Conservation (phyloP, 2,113 vertebrate genomes). For the Salvelinus sp. region DNA sequence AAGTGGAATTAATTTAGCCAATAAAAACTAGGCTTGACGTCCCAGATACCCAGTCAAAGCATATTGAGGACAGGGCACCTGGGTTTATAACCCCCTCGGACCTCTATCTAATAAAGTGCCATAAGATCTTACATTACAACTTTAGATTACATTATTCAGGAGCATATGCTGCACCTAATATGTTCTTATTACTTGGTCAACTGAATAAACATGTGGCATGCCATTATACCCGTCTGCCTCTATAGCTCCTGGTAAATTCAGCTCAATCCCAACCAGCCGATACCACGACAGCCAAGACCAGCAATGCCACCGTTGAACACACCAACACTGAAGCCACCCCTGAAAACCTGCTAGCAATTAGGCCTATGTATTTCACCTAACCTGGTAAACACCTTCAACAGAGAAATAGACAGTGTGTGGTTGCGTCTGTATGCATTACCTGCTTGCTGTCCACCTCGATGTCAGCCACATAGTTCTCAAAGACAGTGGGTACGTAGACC, state of each 20-base stretch:
- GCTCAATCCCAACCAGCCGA: not conserved
- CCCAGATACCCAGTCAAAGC: constrained; percentile 44
- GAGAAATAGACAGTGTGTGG: not conserved
- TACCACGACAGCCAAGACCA: not conserved
- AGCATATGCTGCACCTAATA: no score
- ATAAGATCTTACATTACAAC: no score
- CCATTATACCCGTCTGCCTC: no score
- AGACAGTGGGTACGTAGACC: constrained; percentile 97
- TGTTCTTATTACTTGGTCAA: no score
- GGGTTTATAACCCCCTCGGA: constrained; percentile 22
- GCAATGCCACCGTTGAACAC: not conserved
- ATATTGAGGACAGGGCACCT: constrained; percentile 30
- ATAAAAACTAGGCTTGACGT: constrained; percentile 28
- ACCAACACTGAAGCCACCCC: not conserved
- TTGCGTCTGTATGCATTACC: constrained; percentile 63
- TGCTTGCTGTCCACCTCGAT: constrained; percentile 98
- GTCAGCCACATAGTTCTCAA: constrained; percentile 98
- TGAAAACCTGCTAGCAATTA: not conserved
- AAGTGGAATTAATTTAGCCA: constrained; percentile 31
- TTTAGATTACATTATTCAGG: no score
- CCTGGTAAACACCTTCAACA: not conserved
- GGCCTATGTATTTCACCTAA: not conserved
- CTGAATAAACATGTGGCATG: no score
- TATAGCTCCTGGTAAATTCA: no score
- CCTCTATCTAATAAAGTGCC: no score